A percentile compares a stretch with the other conserved stretches of the same genome.
These are phyloP conservation scores for Lasioglossum zephyrum DNA, from an alignment of 2,888 invertebrate species.

Conservation along the genomic window DNA sequence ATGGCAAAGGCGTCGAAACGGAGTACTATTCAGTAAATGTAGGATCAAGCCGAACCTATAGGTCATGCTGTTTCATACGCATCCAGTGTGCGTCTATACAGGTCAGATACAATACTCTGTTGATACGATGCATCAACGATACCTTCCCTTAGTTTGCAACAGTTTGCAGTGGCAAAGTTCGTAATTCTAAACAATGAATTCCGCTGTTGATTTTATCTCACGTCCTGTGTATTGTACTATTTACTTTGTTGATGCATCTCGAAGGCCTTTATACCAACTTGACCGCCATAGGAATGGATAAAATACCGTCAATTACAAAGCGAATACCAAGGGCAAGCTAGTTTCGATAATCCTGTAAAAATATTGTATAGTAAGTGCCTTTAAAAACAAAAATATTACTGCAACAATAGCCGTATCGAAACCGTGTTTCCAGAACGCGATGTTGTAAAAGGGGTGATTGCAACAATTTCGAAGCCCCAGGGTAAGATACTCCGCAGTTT, in stretches of 20 bases:
- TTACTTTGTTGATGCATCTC: not conserved
- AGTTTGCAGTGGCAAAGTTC: slow-evolving; percentile 22
- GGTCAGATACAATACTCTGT: slow-evolving; percentile 43
- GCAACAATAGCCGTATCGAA: no score
- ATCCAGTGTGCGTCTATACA: slow-evolving; percentile 2
- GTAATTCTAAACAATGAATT: slow-evolving; percentile 49
- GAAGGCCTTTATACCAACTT: not conserved
- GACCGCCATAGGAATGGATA: not conserved
- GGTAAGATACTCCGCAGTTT: not conserved
- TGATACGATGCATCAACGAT: slow-evolving; percentile 35
- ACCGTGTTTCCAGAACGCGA: no score
- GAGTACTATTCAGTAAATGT: not conserved
- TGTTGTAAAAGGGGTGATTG: no score
- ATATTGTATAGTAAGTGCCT: no score
- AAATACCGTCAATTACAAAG: not conserved
- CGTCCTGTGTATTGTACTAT: not conserved
- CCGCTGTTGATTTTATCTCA: slow-evolving; percentile 34
- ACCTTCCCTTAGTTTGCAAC: slow-evolving; percentile 18
- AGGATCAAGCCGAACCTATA: not conserved
- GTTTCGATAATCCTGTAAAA: not conserved
- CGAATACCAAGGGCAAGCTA: not conserved
- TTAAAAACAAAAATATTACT: no score
- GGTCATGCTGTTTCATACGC: slow-evolving; percentile 2
- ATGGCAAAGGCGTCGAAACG: not conserved
- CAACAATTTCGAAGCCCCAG: no score